These are phyloP conservation scores for Micoletzkya japonica DNA, from an alignment of 2,888 invertebrate genomes.

Conservation along the genomic window DNA sequence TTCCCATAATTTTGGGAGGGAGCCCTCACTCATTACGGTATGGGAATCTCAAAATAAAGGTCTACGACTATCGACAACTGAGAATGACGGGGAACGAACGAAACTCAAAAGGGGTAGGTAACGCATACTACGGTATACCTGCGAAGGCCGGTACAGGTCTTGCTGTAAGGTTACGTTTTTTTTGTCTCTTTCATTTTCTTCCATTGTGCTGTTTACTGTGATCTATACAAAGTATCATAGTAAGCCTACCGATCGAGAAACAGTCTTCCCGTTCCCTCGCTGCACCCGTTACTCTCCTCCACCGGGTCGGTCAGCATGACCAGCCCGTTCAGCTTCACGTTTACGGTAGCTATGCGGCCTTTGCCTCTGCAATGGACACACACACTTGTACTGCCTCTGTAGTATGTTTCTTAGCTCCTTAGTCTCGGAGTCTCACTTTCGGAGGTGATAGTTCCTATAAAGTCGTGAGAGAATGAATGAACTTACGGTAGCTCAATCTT, in stretches of 20 bases:
- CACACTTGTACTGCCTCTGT: neutral
- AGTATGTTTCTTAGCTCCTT: neutral
- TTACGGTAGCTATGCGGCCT: neutral
- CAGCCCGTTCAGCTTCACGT: slow-evolving; percentile 5
- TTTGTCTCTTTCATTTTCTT: no score
- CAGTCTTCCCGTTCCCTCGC: neutral
- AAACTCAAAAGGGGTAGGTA: neutral
- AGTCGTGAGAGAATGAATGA: neutral
- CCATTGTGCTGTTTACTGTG: no score
- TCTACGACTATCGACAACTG: no score
- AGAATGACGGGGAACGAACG: neutral
- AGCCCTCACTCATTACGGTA: no score
- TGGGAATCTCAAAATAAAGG: no score
- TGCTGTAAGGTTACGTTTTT: no score
- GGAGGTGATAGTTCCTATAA: neutral
- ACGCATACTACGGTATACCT: no score
- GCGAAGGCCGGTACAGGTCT: no score
- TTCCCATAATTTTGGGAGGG: no score
- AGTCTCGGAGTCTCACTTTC: neutral
- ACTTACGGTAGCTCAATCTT: slow-evolving; percentile 23
- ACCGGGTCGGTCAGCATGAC: slow-evolving; percentile 20
- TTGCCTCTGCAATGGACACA: neutral
- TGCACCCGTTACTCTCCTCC: slow-evolving; percentile 5
- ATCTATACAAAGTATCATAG: neutral
- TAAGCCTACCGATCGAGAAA: slow-evolving; percentile 13